Base-by-base conservation (phyloP, 2,113 vertebrate genomes). In the Peromyscus polionotus region DNA sequence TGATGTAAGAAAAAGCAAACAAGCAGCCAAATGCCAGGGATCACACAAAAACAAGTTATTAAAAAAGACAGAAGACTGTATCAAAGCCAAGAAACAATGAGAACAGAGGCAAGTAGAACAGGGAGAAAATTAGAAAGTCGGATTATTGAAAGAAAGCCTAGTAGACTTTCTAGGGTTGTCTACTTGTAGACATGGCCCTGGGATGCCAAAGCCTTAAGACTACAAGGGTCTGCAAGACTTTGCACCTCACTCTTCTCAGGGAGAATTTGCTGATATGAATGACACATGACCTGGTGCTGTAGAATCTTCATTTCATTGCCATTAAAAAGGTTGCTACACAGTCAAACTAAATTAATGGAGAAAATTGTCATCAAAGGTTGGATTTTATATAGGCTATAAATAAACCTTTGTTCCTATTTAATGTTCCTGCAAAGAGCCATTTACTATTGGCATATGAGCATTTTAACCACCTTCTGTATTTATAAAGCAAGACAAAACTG, bases 11-110 rank as follows among this genome's bases (percentile, higher is more conserved):
- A 87, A 75, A 93, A 79, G 31, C 61, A 93, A 93, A 54, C 48
- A 88, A 88, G 65, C 42, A 92, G 13, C 31, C 67, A 83, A 91
- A 20, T 73, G 12, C 5, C 10, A 88, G 31, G 57, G 63, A 80
- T 96, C 48, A 97, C 42, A 73, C 8, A 88, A 57, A 95, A 93
- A 36, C 24, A 90, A 92, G 42, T 20, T 70, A 90, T 80, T 84
- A 83, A 95, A 45, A 84, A 19, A 67, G 61, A 36, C 8, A 80
- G 20, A 84, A 14, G 0, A 75, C 51, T 33, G 2, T 59, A 77
- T 76, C 48, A 96, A 86, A 80, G 65, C 51, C 42, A 93, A 88
- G 16, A 92, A 90, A 28, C 42, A 88, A 19, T 91, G 54, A 72
- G 22, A 90, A 72, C n/a, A 89, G 26, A 92, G 5, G 48, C 4